Conservation (phyloP, 1,140 invertebrate genomes). For the Dreissena polymorpha region DNA sequence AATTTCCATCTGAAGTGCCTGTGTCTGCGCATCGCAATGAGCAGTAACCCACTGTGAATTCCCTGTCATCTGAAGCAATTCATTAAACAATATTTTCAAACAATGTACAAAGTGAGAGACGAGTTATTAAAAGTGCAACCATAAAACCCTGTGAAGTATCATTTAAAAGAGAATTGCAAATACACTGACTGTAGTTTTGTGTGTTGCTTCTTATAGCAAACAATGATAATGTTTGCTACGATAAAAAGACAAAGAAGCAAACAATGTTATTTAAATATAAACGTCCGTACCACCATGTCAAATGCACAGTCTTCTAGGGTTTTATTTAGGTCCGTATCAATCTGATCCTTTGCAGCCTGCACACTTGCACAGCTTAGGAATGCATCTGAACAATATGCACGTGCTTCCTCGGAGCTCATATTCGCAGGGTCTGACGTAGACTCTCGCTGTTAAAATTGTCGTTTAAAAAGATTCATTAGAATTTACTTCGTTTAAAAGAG, state of each 20-base stretch:
- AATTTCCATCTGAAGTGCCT: conserved; percentile 3
- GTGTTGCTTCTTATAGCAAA: conserved; percentile 3
- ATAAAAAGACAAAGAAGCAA: neutral
- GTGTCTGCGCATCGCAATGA: conserved; percentile 30
- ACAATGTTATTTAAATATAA: neutral
- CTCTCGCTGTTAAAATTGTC: neutral
- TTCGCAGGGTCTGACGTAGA: neutral
- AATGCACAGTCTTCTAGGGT: conserved; percentile 18
- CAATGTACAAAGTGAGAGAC: neutral
- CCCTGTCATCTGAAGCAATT: conserved; percentile 3
- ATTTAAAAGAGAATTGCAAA: neutral
- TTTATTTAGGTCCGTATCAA: neutral
- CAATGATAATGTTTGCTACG: neutral
- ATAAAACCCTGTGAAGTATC: neutral
- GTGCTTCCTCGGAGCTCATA: neutral
- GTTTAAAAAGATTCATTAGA: neutral
- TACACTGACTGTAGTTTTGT: neutral
- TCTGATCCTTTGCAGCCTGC: neutral
- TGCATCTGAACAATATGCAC: neutral
- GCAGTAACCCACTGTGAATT: neutral
- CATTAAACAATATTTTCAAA: neutral
- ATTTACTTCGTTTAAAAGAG: neutral
- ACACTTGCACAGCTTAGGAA: neutral
- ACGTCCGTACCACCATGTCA: conserved; percentile 19
- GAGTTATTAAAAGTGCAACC: neutral